Percentiles rank a stretch among this genome's conserved stretches.
Evolutionary conservation across 1,140 invertebrate species (phyloP).

Genomic region (Harpegnathos saltator): DNA sequence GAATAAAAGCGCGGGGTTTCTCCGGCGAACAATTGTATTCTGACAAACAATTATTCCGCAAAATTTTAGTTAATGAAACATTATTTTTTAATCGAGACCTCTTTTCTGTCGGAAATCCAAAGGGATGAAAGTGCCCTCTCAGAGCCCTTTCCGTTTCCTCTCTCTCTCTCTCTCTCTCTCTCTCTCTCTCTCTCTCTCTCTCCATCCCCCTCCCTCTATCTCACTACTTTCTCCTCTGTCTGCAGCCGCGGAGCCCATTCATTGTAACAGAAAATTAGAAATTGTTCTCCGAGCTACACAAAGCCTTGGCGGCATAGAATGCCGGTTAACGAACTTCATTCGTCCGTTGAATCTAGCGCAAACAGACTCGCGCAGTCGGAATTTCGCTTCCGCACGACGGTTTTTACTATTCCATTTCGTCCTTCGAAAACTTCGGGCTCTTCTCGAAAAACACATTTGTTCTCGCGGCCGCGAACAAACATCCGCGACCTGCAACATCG

Average conservation of each 20-base stretch:
- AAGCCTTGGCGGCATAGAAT: slow-evolving; percentile 27
- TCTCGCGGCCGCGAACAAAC: slow-evolving; percentile 26
- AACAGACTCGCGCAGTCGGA: slow-evolving; percentile 22
- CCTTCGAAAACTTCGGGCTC: slow-evolving; percentile 33
- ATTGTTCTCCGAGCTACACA: slow-evolving; percentile 41
- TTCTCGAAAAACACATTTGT: slow-evolving; percentile 49
- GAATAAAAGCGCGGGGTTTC: background rate
- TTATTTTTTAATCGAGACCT: slow-evolving; percentile 32
- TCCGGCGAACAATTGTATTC: background rate
- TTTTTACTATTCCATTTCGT: slow-evolving; percentile 51
- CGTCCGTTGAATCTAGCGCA: slow-evolving; percentile 45
- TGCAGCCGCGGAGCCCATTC: slow-evolving; percentile 23
- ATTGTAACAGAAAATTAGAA: slow-evolving; percentile 59
- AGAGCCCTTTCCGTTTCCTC: slow-evolving; percentile 13
- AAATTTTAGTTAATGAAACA: slow-evolving; percentile 50
- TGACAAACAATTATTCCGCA: background rate
- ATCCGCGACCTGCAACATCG: slow-evolving; percentile 24
- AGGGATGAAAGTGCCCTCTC: background rate
- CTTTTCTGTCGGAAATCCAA: slow-evolving; percentile 18
- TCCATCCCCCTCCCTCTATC: slow-evolving; percentile 43
- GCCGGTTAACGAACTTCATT: slow-evolving; percentile 46
- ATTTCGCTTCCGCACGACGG: slow-evolving; percentile 25
- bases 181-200: slow-evolving; percentile 51
- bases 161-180: slow-evolving; percentile 45
- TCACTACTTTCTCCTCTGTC: slow-evolving; percentile 39